phyloP scores from a whole-genome alignment of 37 sponge, comb jelly and placozoan genomes.

The Geodia barretti region DNA sequence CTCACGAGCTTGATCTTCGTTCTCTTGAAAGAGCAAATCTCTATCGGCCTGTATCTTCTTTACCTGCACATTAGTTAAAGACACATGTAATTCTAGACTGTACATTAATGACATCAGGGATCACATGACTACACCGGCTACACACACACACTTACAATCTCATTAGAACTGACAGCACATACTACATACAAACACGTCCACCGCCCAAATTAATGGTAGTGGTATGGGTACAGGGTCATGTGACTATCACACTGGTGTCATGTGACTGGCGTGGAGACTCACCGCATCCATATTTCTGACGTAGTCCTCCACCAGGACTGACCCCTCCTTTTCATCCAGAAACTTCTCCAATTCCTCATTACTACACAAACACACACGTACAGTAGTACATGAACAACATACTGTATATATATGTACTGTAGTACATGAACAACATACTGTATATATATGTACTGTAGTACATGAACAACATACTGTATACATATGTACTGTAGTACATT shows the following conservation, averaged over 20 bases:
- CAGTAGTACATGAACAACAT: background rate
- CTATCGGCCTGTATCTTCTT: conserved; percentile 56
- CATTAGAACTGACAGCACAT: too few species aligned
- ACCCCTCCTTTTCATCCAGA: conserved; percentile 52
- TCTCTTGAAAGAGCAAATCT: conserved; percentile 38
- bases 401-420: background rate
- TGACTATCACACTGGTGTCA: background rate
- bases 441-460: background rate
- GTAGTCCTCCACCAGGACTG: conserved; percentile 42
- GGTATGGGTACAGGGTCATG: background rate
- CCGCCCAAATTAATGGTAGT: too few species aligned
- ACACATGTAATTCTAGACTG: too few species aligned
- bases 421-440: background rate
- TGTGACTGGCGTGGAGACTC: conserved; percentile 12
- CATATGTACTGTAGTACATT: background rate
- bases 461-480: background rate
- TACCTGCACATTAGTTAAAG: conserved; percentile 23
- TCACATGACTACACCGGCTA: too few species aligned
- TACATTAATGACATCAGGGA: too few species aligned
- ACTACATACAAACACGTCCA: background rate
- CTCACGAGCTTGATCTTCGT: conserved; percentile 62
- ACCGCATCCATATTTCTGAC: conserved; percentile 52
- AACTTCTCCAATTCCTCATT: conserved; percentile 50
- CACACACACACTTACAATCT: conserved; percentile 6
- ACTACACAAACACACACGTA: conserved; percentile 8